Base-by-base conservation (phyloP, 2,888 invertebrate genomes). In the Zeuzera pyrina region DNA sequence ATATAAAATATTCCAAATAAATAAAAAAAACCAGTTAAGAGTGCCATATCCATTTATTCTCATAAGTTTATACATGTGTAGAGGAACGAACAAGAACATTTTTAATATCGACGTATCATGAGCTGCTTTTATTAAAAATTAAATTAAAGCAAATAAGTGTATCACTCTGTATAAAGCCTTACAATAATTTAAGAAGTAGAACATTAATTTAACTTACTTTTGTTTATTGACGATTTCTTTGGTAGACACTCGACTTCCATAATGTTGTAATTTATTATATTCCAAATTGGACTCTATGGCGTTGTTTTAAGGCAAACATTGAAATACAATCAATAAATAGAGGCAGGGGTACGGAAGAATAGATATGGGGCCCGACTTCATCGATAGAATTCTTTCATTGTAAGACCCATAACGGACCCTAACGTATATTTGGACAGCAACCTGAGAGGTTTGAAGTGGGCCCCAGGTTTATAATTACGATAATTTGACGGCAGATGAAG, bases 371-470 rank as follows among this genome's bases (percentile, higher is more conserved):
- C 67, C 65, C 67, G 58, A 65, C 57, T 70, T 57, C 41, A 58
- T 49, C 55, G 65, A 72, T 72, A 66, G 65, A 76, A 72, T 74
- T 79, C 73, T 69, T 73, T 79, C 68, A 73, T 60, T 68, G 57
- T 53, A 58, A 67, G 66, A 57, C 55, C 58, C 66, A 65, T 77
- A 83, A 81, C 79, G 77, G 73, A 71, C 83, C 79, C 79, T 53
- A 83, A 81, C 81, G 83, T 76, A 73, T 78, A 79, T 79, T 81
- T 79, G 79, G 81, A 79, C 78, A 79, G 72, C 72, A 77, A 78
- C 57, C 73, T 58, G 77, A 78, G 79, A 78, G 77, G 62, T 66
- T 55, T 81, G 58, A 65, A 83, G 81, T 78, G 72, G 67, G 63
- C 69, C 68, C 67, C 52, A 57, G 63, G 68, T 68, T 78, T 74